Conservation (phyloP, 2,888 invertebrate species). For the Drosophila mimica region DNA sequence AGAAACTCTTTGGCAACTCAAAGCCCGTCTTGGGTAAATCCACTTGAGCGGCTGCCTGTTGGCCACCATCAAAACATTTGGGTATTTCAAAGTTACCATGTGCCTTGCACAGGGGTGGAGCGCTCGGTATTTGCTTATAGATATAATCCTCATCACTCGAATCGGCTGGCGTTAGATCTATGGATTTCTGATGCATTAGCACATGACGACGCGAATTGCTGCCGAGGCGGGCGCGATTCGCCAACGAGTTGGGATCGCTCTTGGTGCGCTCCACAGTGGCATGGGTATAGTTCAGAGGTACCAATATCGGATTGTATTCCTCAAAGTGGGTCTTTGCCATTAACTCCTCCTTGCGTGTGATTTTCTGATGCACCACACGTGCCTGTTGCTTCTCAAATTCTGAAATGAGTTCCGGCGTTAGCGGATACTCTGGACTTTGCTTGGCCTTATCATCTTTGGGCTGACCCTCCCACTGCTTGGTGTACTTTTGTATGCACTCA, state of each 20-base stretch:
- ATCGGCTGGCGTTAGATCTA: constrained; percentile 93
- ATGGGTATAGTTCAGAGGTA: constrained; percentile 87
- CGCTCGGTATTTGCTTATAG: constrained; percentile 91
- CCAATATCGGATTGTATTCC: constrained; percentile 90
- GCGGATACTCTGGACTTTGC: constrained; percentile 86
- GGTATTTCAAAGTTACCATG: constrained; percentile 90
- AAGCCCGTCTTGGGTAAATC: constrained; percentile 89
- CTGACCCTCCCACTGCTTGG: constrained; percentile 81
- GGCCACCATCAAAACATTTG: constrained; percentile 84
- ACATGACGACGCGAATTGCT: constrained; percentile 91
- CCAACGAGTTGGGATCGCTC: constrained; percentile 93
- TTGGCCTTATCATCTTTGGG: constrained; percentile 86
- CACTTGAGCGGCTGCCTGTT: constrained; percentile 67
- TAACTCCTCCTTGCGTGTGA: constrained; percentile 88
- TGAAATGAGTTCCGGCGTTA: constrained; percentile 87
- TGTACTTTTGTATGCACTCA: constrained; percentile 88
- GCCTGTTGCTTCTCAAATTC: constrained; percentile 87
- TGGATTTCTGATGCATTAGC: constrained; percentile 94
- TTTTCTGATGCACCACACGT: constrained; percentile 84
- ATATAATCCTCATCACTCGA: constrained; percentile 93
- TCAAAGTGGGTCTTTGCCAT: constrained; percentile 89
- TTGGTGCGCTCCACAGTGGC: constrained; percentile 93
- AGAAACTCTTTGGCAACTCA: constrained; percentile 90
- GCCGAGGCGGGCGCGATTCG: constrained; percentile 90
- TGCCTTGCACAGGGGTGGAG: constrained; percentile 90